Conservation (phyloP, 2,797 vertebrate species). For the Galagoides demidoff region DNA sequence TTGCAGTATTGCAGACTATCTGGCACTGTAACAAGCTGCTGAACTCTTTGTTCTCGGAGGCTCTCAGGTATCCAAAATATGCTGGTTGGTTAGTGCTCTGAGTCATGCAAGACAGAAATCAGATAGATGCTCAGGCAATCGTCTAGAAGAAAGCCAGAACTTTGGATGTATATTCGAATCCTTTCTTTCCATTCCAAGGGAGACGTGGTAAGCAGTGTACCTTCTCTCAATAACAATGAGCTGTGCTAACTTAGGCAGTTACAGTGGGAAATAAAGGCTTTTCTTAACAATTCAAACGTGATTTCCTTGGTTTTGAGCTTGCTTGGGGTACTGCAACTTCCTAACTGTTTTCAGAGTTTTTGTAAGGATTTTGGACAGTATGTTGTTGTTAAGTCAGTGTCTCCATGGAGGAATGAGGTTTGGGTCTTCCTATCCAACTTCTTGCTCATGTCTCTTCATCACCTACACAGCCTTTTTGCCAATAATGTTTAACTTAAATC, state of each 20-base stretch:
- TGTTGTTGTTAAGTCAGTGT: background rate
- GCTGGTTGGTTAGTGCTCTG: background rate
- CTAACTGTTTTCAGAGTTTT: background rate
- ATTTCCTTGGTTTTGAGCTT: background rate
- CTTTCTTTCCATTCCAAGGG: background rate
- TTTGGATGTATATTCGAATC: background rate
- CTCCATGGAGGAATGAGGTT: background rate
- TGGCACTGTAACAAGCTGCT: too few relatives aligned
- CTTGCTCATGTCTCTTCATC: background rate
- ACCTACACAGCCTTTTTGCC: background rate
- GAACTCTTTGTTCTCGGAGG: background rate
- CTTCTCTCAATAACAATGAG: background rate
- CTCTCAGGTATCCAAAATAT: background rate
- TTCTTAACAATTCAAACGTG: background rate
- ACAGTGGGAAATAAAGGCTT: background rate
- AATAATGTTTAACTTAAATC: background rate
- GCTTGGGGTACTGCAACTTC: background rate
- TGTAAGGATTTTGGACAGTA: background rate
- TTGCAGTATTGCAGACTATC: background rate
- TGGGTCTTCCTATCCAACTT: background rate
- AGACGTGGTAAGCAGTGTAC: background rate
- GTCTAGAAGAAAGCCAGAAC: background rate
- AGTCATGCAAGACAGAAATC: background rate
- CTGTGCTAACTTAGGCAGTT: background rate
- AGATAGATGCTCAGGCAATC: background rate